Base-by-base conservation (phyloP, 2,888 invertebrate species). In the Cactoblastis cactorum region DNA sequence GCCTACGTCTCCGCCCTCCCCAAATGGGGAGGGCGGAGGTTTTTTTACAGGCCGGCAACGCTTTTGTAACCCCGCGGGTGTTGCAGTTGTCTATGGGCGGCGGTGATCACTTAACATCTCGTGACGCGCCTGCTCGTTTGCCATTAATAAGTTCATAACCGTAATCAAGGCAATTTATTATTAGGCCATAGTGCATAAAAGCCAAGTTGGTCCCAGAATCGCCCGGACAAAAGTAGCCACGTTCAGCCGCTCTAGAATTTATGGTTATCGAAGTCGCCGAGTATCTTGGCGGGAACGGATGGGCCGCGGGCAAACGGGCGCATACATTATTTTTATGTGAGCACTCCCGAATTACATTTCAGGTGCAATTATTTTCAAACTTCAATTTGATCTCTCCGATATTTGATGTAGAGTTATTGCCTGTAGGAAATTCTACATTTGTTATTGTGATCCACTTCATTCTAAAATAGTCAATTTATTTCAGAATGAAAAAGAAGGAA, bases 381-480 rank as follows among this genome's bases (percentile, higher is more conserved):
- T 32, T 18, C 45, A 22, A 12, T n/a, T 22, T 33, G 28, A 51
- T 46, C 37, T 46, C 37, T 38, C 14, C 19, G 28, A 38, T 45
- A 37, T 32, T 46, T 15, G 22, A 24, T 28, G 8, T 14, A 32
- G 45, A 41, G 28, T 43, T 43, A 43, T 9, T 32, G 28, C 32
- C 28, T 52, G 54, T 57, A 55, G 52, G 51, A 48, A 47, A 54
- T 47, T 55, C 46, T 50, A 49, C 32, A 45, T 33, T 24, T 39
- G 34, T 37, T 37, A 28, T 28, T 6, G 22, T 4, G n/a, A n/a
- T n/a, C n/a, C n/a, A n/a, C n/a, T n/a, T n/a, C n/a, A n/a, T n/a
- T n/a, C n/a, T n/a, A n/a, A n/a, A n/a, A n/a, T n/a, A n/a, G n/a
- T n/a, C n/a, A n/a, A n/a, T n/a, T n/a, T n/a, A n/a, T 39, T 32